Base-by-base conservation (phyloP, 2,888 invertebrate genomes). In the Mimachlamys varia region DNA sequence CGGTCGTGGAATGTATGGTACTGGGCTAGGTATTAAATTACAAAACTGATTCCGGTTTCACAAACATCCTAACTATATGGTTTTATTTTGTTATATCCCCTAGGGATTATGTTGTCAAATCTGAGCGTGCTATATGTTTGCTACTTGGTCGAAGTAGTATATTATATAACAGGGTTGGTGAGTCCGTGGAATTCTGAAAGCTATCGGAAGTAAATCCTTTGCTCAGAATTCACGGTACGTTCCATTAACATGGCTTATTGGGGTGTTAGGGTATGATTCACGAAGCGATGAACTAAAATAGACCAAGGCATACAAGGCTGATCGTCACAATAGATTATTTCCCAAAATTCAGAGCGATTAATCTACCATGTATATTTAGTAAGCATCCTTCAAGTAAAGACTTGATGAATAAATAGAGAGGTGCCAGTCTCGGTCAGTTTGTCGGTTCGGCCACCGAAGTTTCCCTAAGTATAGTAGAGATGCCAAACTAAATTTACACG, bases 301-400 rank as follows among this genome's bases (percentile, higher is more conserved):
- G 33, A 33, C 33, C 12, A 12, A 76, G 33, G 76, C 33, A 7
- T 12, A 76, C 76, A 22, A 4, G 12, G 4, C 27, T 76, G 33
- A 76, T 76, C 27, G 17, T 76, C 76, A 33, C 76, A 27, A 76
- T n/a, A 27, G 62, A 62, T 62, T 62, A 62, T 76, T 33, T 27
- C 76, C 27, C 76, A 76, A 76, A 22, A 33, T 76, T 76, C 19
- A 76, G 33, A 33, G 12, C 33, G 5, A 27, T 27, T 76, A 33
- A 76, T 76, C 76, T 33, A 76, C 76, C 33, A 33, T 19, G 27
- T 76, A 76, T 76, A 76, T 76, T 33, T 33, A 76, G 76, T 15
- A 76, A 76, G 76, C 76, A 76, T 33, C 33, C 76, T 76, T 76
- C 76, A 76, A 76, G 33, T 76, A 12, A 76, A 76, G 22, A 76